These are phyloP conservation scores for Chaetodon trifascialis DNA, from an alignment of 2,113 vertebrate genomes.

Conservation along the genomic window DNA sequence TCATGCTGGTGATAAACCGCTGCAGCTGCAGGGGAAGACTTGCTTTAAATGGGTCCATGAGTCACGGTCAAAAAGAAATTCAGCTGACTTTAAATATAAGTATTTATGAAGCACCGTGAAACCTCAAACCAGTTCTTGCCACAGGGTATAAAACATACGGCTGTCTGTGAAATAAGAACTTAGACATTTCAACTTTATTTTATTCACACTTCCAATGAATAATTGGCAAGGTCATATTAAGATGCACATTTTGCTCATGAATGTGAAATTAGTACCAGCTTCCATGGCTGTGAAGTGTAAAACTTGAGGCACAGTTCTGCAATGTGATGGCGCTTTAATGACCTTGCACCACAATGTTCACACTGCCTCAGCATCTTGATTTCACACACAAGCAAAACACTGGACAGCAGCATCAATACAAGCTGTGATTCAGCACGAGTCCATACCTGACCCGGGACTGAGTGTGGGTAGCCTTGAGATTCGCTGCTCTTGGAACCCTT, in stretches of 20 bases:
- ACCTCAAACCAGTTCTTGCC: constrained; percentile 47
- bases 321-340: constrained; percentile 13
- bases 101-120: constrained; percentile 70
- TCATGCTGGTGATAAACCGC: constrained; percentile 49
- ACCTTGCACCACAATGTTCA: background rate
- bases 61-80: constrained; percentile 55
- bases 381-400: constrained; percentile 28
- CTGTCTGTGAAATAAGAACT: constrained; percentile 61
- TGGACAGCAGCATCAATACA: constrained; percentile 28
- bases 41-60: constrained; percentile 50
- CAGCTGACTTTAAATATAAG: constrained; percentile 64
- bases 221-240: constrained; percentile 50
- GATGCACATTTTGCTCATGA: constrained; percentile 42
- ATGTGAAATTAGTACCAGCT: constrained; percentile 30
- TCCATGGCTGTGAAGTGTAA: constrained; percentile 22
- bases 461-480: constrained; percentile 42
- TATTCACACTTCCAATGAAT: constrained; percentile 25
- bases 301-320: constrained; percentile 18
- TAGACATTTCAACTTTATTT: constrained; percentile 32
- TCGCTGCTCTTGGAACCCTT: constrained; percentile 18
- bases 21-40: constrained; percentile 32
- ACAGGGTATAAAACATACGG: constrained; percentile 47
- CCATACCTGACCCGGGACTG: constrained; percentile 18
- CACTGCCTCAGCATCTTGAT: constrained; percentile 17
- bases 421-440: constrained; percentile 43